Evolutionary conservation across 2,113 vertebrate genomes (phyloP).

Genomic region (Orycteropus afer): DNA sequence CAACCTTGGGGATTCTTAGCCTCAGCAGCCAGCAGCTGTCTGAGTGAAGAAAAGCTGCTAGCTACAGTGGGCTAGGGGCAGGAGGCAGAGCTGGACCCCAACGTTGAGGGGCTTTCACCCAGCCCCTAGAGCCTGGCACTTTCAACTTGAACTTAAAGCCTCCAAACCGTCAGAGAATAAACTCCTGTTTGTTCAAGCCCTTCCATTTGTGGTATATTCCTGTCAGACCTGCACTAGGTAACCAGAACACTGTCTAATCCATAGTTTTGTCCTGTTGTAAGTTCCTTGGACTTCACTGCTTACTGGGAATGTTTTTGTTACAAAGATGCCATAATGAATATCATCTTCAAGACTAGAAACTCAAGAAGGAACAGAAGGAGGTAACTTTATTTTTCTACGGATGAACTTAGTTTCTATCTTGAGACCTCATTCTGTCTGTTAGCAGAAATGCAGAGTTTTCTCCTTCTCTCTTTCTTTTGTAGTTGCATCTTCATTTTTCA

Average conservation of each 20-base stretch:
- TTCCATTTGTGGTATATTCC: no score
- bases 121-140: no score
- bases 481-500: background rate
- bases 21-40: no score
- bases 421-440: background rate
- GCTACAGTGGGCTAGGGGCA: no score
- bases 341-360: background rate
- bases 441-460: background rate
- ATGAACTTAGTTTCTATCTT: background rate
- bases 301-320: background rate
- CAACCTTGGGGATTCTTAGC: no score
- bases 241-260: background rate
- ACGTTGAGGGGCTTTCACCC: no score
- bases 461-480: background rate
- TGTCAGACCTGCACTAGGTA: no score
- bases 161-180: no score
- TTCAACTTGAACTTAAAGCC: no score
- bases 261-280: background rate
- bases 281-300: background rate
- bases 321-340: background rate
- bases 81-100: no score
- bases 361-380: background rate
- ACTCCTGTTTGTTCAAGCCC: no score
- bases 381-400: background rate
- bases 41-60: no score